A percentile compares a stretch with the other conserved stretches of the same genome.
Conservation (phyloP, 1,140 invertebrate genomes). For the Limonius californicus region DNA sequence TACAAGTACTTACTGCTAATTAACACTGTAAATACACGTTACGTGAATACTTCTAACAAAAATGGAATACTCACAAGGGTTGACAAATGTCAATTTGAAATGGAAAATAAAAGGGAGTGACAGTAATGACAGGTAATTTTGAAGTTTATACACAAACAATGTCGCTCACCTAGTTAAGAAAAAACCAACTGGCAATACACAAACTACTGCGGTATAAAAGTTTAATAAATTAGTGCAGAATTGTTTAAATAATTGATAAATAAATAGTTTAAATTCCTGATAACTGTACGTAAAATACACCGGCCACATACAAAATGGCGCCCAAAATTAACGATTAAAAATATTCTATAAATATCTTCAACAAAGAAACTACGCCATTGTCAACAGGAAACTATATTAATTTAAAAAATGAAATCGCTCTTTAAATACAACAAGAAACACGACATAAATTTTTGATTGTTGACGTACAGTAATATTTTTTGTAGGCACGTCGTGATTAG, state of each 20-base stretch:
- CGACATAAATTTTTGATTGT: conserved; percentile 40
- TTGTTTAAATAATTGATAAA: conserved; percentile 25
- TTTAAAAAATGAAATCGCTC: conserved; percentile 22
- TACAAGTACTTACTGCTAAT: not conserved
- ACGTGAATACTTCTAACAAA: too few relatives aligned
- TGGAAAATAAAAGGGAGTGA: conserved; percentile 45
- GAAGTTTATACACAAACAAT: conserved; percentile 1
- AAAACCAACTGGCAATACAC: not conserved
- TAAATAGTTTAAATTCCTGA: conserved; percentile 35
- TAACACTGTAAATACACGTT: too few relatives aligned
- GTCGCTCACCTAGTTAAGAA: conserved; percentile 5
- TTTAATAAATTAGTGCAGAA: not conserved
- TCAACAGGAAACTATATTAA: conserved; percentile 14
- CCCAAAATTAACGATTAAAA: conserved; percentile 42
- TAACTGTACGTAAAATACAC: conserved; percentile 40
- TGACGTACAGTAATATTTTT: conserved; percentile 44
- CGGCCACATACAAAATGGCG: conserved; percentile 47
- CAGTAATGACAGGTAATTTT: conserved; percentile 25
- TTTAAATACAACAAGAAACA: conserved; percentile 28
- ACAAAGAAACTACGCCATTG: conserved; percentile 16
- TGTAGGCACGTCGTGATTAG: conserved; percentile 43
- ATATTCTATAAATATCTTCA: conserved; percentile 34
- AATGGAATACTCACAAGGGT: not conserved
- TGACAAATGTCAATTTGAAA: conserved; percentile 38
- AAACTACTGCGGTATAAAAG: not conserved